Evolutionary conservation across 2,888 invertebrate species (phyloP).

Genomic region (Drosophila merina): DNA sequence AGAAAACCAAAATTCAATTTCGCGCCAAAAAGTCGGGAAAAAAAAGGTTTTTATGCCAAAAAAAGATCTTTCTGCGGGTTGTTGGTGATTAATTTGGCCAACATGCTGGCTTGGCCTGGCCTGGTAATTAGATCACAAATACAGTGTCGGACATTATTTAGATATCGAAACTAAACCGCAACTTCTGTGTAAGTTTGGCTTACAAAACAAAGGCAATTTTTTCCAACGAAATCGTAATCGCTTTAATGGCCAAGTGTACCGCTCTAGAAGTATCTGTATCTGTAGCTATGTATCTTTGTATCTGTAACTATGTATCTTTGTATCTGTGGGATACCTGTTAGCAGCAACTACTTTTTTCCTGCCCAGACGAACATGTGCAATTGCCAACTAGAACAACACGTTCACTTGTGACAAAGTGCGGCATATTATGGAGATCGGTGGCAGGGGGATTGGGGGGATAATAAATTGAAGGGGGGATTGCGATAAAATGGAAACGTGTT

Average conservation of each 20-base stretch:
- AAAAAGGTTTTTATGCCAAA: conserved; percentile 12
- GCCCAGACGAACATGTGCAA: conserved; percentile 63
- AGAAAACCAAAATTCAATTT: conserved; percentile 24
- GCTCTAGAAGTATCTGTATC: conserved; percentile 33
- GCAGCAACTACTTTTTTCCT: conserved; percentile 25
- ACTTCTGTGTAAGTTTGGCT: background rate
- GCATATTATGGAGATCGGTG: conserved; percentile 49
- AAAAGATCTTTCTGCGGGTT: background rate
- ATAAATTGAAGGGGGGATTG: conserved; percentile 6
- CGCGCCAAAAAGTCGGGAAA: conserved; percentile 32
- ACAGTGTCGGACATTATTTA: background rate
- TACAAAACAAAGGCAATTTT: background rate
- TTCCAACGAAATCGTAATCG: conserved; percentile 27
- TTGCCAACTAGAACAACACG: conserved; percentile 77
- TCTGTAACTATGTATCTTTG: conserved; percentile 17
- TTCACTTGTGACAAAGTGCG: conserved; percentile 72
- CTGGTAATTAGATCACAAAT: conserved; percentile 4
- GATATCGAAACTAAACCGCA: background rate
- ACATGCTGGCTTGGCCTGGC: background rate
- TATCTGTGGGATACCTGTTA: conserved; percentile 45
- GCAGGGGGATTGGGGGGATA: background rate
- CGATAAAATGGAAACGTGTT: conserved; percentile 75
- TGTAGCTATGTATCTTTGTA: conserved; percentile 39
- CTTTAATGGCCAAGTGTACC: conserved; percentile 25
- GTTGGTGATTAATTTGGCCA: conserved; percentile 21